Evolutionary conservation across 2,113 vertebrate species (phyloP), one percentile per base, ranked within the genome.

Genomic region (Numenius arquata): DNA sequence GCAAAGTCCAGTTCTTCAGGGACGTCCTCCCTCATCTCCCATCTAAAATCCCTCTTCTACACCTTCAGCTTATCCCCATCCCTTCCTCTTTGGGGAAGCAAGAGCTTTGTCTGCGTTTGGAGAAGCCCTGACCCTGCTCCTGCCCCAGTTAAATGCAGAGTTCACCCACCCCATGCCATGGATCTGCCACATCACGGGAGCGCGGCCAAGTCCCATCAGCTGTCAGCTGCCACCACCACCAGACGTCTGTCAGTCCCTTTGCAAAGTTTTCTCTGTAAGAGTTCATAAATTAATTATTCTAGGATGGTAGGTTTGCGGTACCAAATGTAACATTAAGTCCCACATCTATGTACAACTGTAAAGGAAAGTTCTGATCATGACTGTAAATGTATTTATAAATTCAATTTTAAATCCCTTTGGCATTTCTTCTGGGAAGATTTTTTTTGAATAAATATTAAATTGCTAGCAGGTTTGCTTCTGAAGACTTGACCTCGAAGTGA

Each of bases 221-320:
- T 40, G 8, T 47, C 3, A 4, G 25, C n/a, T n/a, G n/a, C 50
- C 36, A 70, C 10, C 40, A 58, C 17, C 0, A 0, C 8, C 43
- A 68, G 9, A 50, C 62, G 36, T 91, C 58, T 34, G 4, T 40
- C 63, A 86, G 79, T 29, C 15, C 62, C 32, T 70, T 74, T 65
- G 8, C 45, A 88, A 88, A 89, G 40, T 70, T 74, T 90, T 88
- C 34, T 5, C 55, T 62, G 23, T 30, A 66, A 68, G 25, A 47
- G 8, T 55, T 88, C 41, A 59, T 47, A 18, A 93, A 87, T 16
- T 25, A 84, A 75, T 68, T 68, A 47, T 84, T 86, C 50, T 58
- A n/a, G 65, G 32, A 59, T 36, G 59, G 70, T 16, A 88, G 34
- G 11, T 83, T 59, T 94, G 21, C 7, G 3, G 7, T 88, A 26